Percentiles rank a stretch among this genome's conserved stretches.
phyloP scores from a whole-genome alignment of 2,113 vertebrate species.

The Odontophorus gujanensis region DNA sequence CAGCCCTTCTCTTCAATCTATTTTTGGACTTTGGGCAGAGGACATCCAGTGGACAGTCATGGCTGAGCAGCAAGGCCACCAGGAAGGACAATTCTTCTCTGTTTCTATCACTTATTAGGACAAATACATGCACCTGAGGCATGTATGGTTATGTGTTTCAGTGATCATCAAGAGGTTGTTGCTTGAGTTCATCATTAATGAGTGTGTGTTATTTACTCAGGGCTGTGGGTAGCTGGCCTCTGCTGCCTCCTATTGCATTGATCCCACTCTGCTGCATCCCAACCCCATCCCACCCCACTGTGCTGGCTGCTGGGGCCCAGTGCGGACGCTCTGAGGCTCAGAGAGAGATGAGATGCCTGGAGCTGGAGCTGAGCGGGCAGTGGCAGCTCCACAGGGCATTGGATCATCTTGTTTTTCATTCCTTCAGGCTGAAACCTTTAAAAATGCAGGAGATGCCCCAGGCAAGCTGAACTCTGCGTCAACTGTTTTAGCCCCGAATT shows the following conservation, averaged over 20 bases:
- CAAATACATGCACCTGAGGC: background rate
- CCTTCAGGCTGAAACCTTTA: background rate
- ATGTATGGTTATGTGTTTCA: background rate
- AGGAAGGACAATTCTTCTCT: background rate
- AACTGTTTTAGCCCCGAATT: background rate
- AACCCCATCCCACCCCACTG: rapidly evolving
- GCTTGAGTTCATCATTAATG: background rate
- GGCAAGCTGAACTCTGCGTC: background rate
- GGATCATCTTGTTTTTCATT: background rate
- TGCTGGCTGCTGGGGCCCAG: background rate
- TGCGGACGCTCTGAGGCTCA: rapidly evolving
- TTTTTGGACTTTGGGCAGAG: background rate
- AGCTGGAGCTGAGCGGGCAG: background rate
- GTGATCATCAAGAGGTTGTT: background rate
- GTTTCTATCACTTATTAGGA: background rate
- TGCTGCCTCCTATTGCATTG: background rate
- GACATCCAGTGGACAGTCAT: background rate
- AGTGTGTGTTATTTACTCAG: background rate
- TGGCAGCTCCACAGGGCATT: rapidly evolving
- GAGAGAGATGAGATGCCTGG: background rate
- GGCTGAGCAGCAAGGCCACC: background rate
- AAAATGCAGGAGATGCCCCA: background rate
- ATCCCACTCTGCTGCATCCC: background rate
- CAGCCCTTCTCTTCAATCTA: background rate
- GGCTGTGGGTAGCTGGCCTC: background rate